Conservation (phyloP, 2,888 invertebrate species). For the Morpho helenor region DNA sequence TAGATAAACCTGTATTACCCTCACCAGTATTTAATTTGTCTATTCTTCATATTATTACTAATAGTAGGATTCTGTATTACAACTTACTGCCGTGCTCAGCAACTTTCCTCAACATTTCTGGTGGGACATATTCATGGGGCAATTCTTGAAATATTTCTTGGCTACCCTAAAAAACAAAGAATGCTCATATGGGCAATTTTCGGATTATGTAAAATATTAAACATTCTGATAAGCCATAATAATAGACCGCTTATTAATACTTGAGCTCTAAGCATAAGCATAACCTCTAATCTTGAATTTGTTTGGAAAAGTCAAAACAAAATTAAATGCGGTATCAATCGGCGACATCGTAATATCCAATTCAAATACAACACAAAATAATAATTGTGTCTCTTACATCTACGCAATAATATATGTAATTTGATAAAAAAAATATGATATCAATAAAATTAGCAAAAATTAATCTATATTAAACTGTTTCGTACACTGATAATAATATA, state of each 20-base stretch:
- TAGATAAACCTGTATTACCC: no score
- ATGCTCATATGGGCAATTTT: not conserved
- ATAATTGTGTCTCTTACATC: not conserved
- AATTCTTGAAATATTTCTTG: slow-evolving; percentile 97
- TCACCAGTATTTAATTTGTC: no score
- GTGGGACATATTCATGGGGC: slow-evolving; percentile 98
- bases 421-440: slow-evolving; percentile 2
- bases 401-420: not conserved
- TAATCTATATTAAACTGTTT: not conserved
- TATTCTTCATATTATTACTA: no score
- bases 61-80: not conserved
- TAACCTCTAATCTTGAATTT: no score
- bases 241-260: no score
- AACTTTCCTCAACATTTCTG: slow-evolving; percentile 96
- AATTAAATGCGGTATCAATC: no score
- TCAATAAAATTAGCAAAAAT: slow-evolving; percentile 2
- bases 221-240: no score
- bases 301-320: no score
- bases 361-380: not conserved
- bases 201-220: no score
- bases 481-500: not conserved
- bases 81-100: slow-evolving; percentile 96
- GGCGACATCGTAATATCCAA: no score
- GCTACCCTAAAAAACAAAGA: slow-evolving; percentile 79
- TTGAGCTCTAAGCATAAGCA: no score